Percentiles rank a stretch among this genome's conserved stretches.
Conservation (phyloP, 2,888 invertebrate species). For the Athetis lepigone region DNA sequence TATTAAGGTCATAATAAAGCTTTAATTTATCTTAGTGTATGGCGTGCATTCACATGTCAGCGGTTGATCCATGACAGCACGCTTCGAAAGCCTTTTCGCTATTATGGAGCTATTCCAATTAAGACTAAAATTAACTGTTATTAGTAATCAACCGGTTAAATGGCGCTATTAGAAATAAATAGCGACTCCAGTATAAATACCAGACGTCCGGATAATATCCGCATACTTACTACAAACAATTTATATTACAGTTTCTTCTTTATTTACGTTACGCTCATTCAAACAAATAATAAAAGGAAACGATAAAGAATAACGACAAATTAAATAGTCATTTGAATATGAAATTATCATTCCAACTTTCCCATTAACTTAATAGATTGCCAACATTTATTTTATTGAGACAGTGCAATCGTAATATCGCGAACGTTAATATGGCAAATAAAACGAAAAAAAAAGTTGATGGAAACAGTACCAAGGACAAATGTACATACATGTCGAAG, state of each 20-base stretch:
- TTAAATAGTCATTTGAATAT: slow-evolving; percentile 2
- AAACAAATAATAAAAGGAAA: slow-evolving; percentile 18
- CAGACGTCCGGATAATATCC: slow-evolving; percentile 39
- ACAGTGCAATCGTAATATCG: background rate
- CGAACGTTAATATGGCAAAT: slow-evolving; percentile 44
- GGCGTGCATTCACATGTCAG: slow-evolving; percentile 3
- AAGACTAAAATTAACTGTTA: slow-evolving; percentile 31
- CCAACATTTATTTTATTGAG: background rate
- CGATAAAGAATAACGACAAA: slow-evolving; percentile 14
- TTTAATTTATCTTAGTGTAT: background rate
- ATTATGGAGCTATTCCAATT: slow-evolving; percentile 42
- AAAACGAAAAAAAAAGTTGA: slow-evolving; percentile 62
- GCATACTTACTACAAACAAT: slow-evolving; percentile 26
- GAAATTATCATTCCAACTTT: background rate
- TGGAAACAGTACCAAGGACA: slow-evolving; percentile 77
- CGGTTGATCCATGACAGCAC: slow-evolving; percentile 14
- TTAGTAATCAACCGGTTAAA: slow-evolving; percentile 24
- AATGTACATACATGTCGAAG: slow-evolving; percentile 75
- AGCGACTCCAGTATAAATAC: slow-evolving; percentile 29
- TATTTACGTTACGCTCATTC: slow-evolving; percentile 6
- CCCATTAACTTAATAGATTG: background rate
- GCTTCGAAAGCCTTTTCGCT: slow-evolving; percentile 20
- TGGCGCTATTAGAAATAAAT: slow-evolving; percentile 39
- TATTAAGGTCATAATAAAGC: background rate
- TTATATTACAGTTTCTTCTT: slow-evolving; percentile 8